phyloP scores from a whole-genome alignment of 2,888 invertebrate species.

The Congeria kusceri region DNA sequence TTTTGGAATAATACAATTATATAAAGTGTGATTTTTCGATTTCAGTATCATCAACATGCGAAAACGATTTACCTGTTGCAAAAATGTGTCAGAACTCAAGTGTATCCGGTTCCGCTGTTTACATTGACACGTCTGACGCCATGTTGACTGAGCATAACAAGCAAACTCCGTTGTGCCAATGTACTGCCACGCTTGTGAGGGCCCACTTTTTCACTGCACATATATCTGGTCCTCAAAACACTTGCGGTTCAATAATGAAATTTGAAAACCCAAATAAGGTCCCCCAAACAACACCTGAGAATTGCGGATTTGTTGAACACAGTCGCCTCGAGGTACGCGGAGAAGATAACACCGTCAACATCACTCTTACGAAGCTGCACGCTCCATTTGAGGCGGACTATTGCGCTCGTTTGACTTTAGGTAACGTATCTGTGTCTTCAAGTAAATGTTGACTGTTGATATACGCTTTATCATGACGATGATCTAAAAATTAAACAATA shows the following conservation, averaged over 20 bases:
- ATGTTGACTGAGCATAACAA: not conserved
- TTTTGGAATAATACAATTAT: no score
- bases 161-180: not conserved
- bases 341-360: not conserved
- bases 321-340: not conserved
- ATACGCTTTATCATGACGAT: no score
- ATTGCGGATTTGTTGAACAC: not conserved
- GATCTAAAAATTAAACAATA: no score
- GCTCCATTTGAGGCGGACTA: not conserved
- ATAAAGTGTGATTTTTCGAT: no score
- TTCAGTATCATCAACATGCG: no score
- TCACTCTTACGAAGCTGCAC: not conserved
- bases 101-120: not conserved
- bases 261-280: not conserved
- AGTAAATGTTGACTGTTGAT: no score
- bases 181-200: not conserved
- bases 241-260: not conserved
- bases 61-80: no score
- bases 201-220: not conserved
- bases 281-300: not conserved
- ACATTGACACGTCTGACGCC: conserved; percentile 7
- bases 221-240: not conserved
- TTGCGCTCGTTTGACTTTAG: not conserved
- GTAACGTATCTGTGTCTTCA: not conserved
- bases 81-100: no score